A percentile compares a stretch with the other conserved stretches of the same genome.
Conservation (phyloP, 2,888 invertebrate species). For the Meiosimyza decipiens region DNA sequence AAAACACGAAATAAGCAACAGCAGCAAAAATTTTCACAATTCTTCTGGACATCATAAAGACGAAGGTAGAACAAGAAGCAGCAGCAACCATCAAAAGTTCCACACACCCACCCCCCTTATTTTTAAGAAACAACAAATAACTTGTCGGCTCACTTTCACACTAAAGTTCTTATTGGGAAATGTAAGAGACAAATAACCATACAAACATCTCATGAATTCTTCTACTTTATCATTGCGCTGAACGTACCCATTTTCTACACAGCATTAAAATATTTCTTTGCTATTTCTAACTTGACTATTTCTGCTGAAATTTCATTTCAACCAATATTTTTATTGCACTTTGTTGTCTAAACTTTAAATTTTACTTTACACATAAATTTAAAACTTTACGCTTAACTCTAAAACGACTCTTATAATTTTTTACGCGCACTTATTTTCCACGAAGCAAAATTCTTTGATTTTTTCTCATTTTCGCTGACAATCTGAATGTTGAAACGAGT, state of each 20-base stretch:
- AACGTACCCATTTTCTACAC: background rate
- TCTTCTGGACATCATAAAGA: background rate
- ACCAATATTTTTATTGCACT: no score
- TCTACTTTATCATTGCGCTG: background rate
- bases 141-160: slow-evolving; percentile 16
- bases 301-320: no score
- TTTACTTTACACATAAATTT: no score
- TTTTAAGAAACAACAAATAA: slow-evolving; percentile 10
- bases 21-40: slow-evolving; percentile 13
- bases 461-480: no score
- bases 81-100: slow-evolving; percentile 17
- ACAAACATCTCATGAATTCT: slow-evolving; percentile 2
- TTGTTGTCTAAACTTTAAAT: no score
- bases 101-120: background rate
- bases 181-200: background rate
- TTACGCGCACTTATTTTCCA: no score
- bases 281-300: no score
- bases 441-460: no score
- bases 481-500: no score
- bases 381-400: no score
- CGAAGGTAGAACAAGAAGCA: background rate
- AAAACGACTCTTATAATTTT: no score
- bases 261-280: no score
- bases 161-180: background rate
- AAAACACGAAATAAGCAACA: slow-evolving; percentile 4